These are phyloP conservation scores for Polyodon spathula DNA, from an alignment of 2,113 vertebrate genomes.

Conservation along the genomic window DNA sequence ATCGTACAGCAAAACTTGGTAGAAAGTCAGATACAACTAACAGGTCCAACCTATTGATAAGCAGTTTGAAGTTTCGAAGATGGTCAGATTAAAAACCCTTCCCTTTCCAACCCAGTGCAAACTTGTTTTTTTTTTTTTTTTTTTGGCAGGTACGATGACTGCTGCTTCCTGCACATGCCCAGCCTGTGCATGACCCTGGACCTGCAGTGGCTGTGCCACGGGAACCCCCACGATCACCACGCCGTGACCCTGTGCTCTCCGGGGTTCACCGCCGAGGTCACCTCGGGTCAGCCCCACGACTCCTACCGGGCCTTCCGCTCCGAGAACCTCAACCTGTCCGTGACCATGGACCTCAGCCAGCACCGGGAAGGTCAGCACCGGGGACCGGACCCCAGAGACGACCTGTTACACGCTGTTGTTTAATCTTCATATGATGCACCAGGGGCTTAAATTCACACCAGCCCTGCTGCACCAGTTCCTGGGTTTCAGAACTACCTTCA, in stretches of 20 bases:
- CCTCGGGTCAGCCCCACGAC: slow-evolving; percentile 80
- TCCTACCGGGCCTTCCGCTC: slow-evolving; percentile 94
- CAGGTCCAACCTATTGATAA: too few species aligned
- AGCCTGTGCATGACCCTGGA: slow-evolving; percentile 89
- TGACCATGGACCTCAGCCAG: slow-evolving; percentile 86
- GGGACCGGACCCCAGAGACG: too few species aligned
- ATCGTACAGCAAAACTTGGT: too few species aligned
- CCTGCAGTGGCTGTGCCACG: slow-evolving; percentile 91
- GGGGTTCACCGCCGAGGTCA: slow-evolving; percentile 73
- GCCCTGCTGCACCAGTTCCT: too few species aligned
- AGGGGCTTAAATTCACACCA: too few species aligned
- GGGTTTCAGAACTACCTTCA: too few species aligned
- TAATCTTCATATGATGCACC: neutral
- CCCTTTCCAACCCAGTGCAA: neutral
- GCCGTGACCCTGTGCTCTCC: slow-evolving; percentile 78
- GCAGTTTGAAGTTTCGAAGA: too few species aligned
- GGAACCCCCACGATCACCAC: slow-evolving; percentile 90
- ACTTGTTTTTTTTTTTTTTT: neutral
- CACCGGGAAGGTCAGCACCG: slow-evolving; percentile 51
- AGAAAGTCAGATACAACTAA: too few species aligned
- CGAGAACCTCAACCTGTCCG: slow-evolving; percentile 89
- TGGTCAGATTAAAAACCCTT: neutral
- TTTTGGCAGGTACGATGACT: slow-evolving; percentile 81
- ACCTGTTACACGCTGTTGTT: neutral
- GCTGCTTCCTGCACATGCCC: slow-evolving; percentile 89